These are phyloP conservation scores for Bradypodion ventrale DNA, from an alignment of 2,797 vertebrate genomes.

Conservation along the genomic window DNA sequence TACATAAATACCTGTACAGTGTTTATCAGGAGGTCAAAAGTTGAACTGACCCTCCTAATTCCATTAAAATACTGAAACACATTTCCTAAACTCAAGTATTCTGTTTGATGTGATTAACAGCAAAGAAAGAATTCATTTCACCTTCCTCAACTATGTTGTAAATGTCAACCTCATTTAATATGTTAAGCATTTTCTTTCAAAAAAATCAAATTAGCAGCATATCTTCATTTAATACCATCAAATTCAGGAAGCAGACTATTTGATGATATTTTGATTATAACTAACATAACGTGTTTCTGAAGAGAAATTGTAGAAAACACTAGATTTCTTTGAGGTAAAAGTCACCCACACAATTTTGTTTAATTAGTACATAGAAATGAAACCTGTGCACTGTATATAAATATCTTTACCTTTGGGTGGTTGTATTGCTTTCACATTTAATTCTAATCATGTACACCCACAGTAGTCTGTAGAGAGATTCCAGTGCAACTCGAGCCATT, in stretches of 20 bases:
- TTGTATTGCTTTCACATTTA: constrained; percentile 99
- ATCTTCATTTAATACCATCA: background rate
- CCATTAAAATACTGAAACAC: background rate
- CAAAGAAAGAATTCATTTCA: background rate
- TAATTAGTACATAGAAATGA: background rate
- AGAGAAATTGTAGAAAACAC: background rate
- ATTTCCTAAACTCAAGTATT: background rate
- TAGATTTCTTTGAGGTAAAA: background rate
- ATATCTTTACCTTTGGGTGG: constrained; percentile 91
- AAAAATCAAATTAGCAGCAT: background rate
- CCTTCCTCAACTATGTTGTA: background rate
- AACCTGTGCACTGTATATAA: too few species aligned
- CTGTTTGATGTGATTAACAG: background rate
- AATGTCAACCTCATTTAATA: background rate
- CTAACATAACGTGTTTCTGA: constrained; percentile 7
- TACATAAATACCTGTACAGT: background rate
- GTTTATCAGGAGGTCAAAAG: background rate
- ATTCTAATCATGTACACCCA: constrained; percentile 99
- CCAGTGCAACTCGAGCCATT: constrained; percentile 97
- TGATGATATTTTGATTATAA: constrained; percentile 10
- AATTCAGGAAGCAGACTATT: background rate
- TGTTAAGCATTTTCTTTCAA: constrained; percentile 32
- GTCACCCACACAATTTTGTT: background rate
- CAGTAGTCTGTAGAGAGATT: constrained; percentile 95
- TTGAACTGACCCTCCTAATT: background rate